phyloP scores from a whole-genome alignment of 2,888 invertebrate genomes.

The Drosophila longiperda region DNA sequence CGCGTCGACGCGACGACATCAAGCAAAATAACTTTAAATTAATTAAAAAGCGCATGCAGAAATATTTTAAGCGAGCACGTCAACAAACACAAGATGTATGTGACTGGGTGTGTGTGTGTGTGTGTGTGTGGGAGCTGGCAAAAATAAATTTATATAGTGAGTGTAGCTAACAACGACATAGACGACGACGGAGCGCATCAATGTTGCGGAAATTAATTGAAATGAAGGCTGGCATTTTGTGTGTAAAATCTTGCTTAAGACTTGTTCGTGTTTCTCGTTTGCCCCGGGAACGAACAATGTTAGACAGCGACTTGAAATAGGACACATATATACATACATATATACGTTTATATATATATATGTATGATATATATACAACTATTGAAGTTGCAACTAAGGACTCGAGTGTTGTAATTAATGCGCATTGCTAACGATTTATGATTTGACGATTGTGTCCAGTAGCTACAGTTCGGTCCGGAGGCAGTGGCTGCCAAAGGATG shows the following conservation, averaged over 20 bases:
- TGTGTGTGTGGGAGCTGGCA: background rate
- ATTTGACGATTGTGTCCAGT: conserved; percentile 47
- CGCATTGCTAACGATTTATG: conserved; percentile 49
- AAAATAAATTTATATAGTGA: conserved; percentile 1
- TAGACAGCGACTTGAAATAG: conserved; percentile 6
- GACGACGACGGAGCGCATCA: conserved; percentile 66
- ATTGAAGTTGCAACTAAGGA: background rate
- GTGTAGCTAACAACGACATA: conserved; percentile 25
- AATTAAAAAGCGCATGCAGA: conserved; percentile 77
- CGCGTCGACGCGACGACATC: conserved; percentile 45
- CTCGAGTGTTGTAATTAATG: conserved; percentile 52
- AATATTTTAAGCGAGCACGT: conserved; percentile 63
- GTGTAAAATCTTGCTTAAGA: conserved; percentile 26
- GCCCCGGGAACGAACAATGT: conserved; percentile 34
- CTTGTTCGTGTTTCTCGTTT: conserved; percentile 4
- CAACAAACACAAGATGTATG: conserved; percentile 43
- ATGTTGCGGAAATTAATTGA: conserved; percentile 79
- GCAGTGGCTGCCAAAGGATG: conserved; percentile 31
- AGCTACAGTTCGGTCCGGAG: background rate
- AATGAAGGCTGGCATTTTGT: conserved; percentile 68
- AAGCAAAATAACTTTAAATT: conserved; percentile 79
- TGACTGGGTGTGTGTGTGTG: background rate
- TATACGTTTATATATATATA: background rate
- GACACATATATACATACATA: background rate
- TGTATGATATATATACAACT: background rate